Percentiles rank a stretch among this genome's conserved stretches.
Evolutionary conservation across 2,113 vertebrate species (phyloP).

Genomic region (Panthera uncia): DNA sequence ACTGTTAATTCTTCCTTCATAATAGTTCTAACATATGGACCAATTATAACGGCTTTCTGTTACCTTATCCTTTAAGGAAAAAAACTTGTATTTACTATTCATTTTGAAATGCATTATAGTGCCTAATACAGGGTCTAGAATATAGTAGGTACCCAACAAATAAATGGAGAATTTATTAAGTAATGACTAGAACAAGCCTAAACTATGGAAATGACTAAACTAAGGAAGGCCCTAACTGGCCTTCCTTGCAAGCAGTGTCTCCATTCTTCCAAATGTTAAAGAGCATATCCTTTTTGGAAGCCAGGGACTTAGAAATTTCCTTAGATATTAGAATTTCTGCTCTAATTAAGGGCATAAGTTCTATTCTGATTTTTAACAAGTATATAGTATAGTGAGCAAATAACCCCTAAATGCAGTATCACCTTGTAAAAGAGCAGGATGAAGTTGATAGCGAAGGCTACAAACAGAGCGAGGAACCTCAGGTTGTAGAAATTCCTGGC

Average conservation of each 20-base stretch:
- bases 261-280: neutral
- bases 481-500: conserved; percentile 99
- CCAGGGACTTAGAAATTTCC: neutral
- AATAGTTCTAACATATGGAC: neutral
- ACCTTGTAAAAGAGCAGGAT: conserved; percentile 99
- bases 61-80: neutral
- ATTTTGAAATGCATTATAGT: neutral
- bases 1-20: neutral
- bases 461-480: conserved; percentile 96
- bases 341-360: neutral
- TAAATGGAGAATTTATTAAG: neutral
- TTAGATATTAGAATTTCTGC: neutral
- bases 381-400: neutral
- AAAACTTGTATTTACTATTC: neutral
- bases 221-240: neutral
- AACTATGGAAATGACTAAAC: neutral
- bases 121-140: neutral
- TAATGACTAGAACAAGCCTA: neutral
- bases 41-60: neutral
- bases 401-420: conserved; percentile 66
- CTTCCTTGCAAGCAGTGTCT: neutral
- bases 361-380: neutral
- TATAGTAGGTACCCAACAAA: neutral
- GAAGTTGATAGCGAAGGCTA: conserved; percentile 99
- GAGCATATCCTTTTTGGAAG: neutral